A percentile compares a stretch with the other conserved stretches of the same genome.
These are phyloP conservation scores for Heliconius congener DNA, from an alignment of 1,140 invertebrate genomes.

Conservation along the genomic window DNA sequence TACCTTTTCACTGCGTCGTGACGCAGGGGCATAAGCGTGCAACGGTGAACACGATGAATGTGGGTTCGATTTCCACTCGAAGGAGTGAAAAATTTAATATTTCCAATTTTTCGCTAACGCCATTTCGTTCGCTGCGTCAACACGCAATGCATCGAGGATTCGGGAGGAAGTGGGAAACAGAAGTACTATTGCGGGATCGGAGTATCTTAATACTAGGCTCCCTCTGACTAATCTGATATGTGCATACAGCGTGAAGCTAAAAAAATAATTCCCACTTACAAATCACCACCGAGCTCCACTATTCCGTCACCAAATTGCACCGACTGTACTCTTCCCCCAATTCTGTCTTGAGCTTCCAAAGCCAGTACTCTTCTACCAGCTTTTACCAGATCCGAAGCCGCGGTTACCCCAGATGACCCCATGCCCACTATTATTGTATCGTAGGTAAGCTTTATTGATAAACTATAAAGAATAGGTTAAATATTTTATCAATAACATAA, in stretches of 20 bases:
- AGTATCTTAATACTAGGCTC: too few relatives aligned
- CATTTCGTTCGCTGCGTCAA: too few relatives aligned
- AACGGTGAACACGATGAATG: background rate
- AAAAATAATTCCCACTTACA: conserved; percentile 42
- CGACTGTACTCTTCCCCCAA: conserved; percentile 83
- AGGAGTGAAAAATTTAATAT: too few relatives aligned
- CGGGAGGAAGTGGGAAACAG: too few relatives aligned
- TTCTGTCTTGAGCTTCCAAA: conserved; percentile 75
- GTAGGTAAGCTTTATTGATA: conserved; percentile 37
- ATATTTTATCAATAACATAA: too few relatives aligned
- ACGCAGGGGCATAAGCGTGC: too few relatives aligned
- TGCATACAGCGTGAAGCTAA: background rate
- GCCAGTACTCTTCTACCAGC: conserved; percentile 69
- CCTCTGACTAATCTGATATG: too few relatives aligned
- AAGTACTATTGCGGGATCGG: too few relatives aligned
- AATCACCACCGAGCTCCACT: conserved; percentile 68
- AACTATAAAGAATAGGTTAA: background rate
- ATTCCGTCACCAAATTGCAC: conserved; percentile 73
- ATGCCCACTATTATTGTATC: conserved; percentile 84
- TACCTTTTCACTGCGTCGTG: background rate
- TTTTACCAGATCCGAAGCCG: conserved; percentile 79
- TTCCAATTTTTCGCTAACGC: too few relatives aligned
- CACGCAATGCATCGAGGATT: too few relatives aligned
- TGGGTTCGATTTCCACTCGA: too few relatives aligned
- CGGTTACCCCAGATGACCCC: conserved; percentile 83